Evolutionary conservation across 37 sponge, comb jelly and placozoan genomes (phyloP), one percentile per base, ranked within the genome.

Genomic region (Spongia lamella): DNA sequence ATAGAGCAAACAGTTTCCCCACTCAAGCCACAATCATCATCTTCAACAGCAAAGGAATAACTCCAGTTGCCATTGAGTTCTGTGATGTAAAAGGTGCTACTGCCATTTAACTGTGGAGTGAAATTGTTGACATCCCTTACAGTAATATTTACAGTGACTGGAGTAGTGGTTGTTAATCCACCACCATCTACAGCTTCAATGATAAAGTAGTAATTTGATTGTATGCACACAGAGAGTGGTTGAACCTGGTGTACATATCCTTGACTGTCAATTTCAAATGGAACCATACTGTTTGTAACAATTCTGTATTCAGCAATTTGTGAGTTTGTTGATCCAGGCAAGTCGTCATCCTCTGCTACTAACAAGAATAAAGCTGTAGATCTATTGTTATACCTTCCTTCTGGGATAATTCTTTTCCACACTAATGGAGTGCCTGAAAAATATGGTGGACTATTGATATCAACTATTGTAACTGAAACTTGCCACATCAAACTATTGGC

Each of bases 121-220:
- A 53, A 86, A 38, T 86, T 63, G 49, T 86, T 86, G 2, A 34
- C 33, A 13, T 86, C 81, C 29, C 49, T 33, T 7, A 86, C 71
- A 26, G 25, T 20, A 25, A 86, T 56, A 3, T 59, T 74, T n/a
- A 86, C 64, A n/a, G 76, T 80, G 7, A 80, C 56, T 25, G 82
- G 59, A 56, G 64, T 50, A 1, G 56, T 56, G 19, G 82, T 65
- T 19, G 17, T 63, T 31, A 83, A 47, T 27, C 83, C 83, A 31
- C 84, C 80, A 65, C 78, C 80, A 79, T 89, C 89, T 24, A 51
- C 49, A 29, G 89, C 89, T 33, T 75, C 65, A 7, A 89, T 43
- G 47, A 47, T 55, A 54, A 89, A 83, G 2, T 61, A 71, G 68
- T 80, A 80, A 30, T 57, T 61, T 25, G 14, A 15, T 21, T 51